A percentile compares a stretch with the other conserved stretches of the same genome.
Conservation (phyloP, 23 tunicate species). For the Trididemnum clinides region DNA sequence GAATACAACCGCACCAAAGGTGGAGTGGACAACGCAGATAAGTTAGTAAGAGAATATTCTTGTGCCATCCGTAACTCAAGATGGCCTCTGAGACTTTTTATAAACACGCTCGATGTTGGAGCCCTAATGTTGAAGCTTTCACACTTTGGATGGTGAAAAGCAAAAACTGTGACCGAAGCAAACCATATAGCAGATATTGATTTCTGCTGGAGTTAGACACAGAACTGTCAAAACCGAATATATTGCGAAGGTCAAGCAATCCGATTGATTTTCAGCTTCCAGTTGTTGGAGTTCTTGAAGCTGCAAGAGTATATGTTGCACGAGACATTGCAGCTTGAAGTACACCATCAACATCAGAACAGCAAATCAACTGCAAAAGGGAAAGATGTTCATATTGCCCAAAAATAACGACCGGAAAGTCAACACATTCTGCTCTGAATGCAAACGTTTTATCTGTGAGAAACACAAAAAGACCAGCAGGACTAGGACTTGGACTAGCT, state of each 20-base stretch:
- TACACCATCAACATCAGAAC: not conserved
- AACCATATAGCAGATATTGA: not conserved
- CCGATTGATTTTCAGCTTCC: not conserved
- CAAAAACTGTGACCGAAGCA: not conserved
- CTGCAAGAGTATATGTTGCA: not conserved
- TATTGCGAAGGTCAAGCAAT: not conserved
- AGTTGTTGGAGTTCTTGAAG: not conserved
- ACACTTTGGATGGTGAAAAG: not conserved
- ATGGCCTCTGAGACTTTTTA: not conserved
- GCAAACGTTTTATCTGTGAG: not conserved
- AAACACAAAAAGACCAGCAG: not conserved
- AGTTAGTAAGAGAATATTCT: slow-evolving; percentile 12
- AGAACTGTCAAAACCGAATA: not conserved
- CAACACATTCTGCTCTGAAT: not conserved
- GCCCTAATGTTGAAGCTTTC: no score
- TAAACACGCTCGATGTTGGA: not conserved
- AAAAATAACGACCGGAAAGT: not conserved
- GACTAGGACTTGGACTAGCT: not conserved
- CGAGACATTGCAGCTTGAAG: no score
- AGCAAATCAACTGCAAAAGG: not conserved
- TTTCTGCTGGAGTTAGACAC: not conserved
- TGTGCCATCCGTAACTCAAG: not conserved
- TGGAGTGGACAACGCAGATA: slow-evolving; percentile 12
- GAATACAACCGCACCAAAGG: slow-evolving; percentile 20
- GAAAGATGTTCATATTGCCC: not conserved